Evolutionary conservation across 2,888 invertebrate species (phyloP), one percentile per base, ranked within the genome.

Genomic region (Plebejus argus): DNA sequence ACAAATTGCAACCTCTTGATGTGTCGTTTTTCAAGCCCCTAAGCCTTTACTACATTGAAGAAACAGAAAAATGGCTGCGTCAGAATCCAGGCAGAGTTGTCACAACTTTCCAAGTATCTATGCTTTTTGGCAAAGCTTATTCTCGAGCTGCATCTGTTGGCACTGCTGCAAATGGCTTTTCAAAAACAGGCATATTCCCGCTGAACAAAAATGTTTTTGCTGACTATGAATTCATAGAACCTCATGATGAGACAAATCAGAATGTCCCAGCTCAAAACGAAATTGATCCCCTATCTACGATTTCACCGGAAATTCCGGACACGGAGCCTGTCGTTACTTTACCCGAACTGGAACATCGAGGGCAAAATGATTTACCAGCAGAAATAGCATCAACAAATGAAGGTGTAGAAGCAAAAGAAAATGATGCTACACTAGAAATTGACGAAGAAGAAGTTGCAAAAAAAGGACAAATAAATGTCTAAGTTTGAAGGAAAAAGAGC

Each of bases 1-100:
- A 81, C 33, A 76, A 77, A 61, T 49, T 81, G 15, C 81, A 81
- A 61, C 80, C 81, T 18, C 45, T 81, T 33, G 81, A 82, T 45
- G 56, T 56, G n/a, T 56, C 56, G 56, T 56, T 56, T 56, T 56
- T 56, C 56, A 56, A 56, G 56, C 56, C 56, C n/a, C 56, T 56
- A 56, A 56, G 56, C 56, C 35, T 35, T 35, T 35, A 6, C 35
- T 35, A 35, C 35, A 35, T 35, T 35, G 35, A 35, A 35, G 35
- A 35, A 71, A 71, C 35, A 12, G 71, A 71, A 35, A 71, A 71
- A 71, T 71, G 33, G 71, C 39, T 71, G 71, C 71, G 71, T 35
- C 35, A 18, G 35, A 71, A 71, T 35, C 35, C 35, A 35, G 35
- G 71, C 4, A 28, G 35, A 71, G 71, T 35, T 71, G 71, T 71